These are phyloP conservation scores for Salmo trutta DNA, from an alignment of 2,797 vertebrate genomes.

Conservation along the genomic window DNA sequence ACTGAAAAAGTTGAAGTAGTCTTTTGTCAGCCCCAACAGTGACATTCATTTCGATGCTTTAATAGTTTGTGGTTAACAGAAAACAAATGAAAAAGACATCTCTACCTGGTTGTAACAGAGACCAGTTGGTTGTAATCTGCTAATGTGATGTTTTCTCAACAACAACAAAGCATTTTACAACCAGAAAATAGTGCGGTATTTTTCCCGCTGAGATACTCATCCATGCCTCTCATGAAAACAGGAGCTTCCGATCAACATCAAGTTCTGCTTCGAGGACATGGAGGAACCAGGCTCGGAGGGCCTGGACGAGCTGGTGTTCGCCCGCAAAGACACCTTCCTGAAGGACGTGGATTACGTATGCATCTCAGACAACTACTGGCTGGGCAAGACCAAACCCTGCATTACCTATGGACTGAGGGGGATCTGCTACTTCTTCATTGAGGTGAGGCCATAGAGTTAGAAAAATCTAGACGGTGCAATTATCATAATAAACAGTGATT, in stretches of 20 bases:
- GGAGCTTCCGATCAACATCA: constrained; percentile 95
- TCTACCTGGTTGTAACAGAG: too few species aligned
- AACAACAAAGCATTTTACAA: too few species aligned
- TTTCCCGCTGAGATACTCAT: not conserved
- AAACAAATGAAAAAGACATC: too few species aligned
- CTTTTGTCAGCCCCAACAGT: too few species aligned
- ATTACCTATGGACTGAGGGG: constrained; percentile 96
- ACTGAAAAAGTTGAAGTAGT: too few species aligned
- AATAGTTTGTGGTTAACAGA: too few species aligned
- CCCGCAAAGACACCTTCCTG: constrained; percentile 86
- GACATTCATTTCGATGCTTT: too few species aligned
- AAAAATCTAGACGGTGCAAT: not conserved
- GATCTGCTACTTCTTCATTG: constrained; percentile 90
- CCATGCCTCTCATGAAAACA: constrained; percentile 48
- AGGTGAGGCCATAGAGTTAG: constrained; percentile 70
- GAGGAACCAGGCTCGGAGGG: constrained; percentile 97
- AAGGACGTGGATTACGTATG: constrained; percentile 94
- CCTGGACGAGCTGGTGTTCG: constrained; percentile 87
- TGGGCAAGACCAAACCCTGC: constrained; percentile 95
- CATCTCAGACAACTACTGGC: constrained; percentile 99
- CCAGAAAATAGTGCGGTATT: too few species aligned
- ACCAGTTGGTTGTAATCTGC: too few species aligned
- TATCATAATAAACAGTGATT: not conserved
- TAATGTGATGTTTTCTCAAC: too few species aligned
- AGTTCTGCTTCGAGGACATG: constrained; percentile 98